Evolutionary conservation across 2,113 vertebrate species (phyloP).

Genomic region (Meriones unguiculatus): DNA sequence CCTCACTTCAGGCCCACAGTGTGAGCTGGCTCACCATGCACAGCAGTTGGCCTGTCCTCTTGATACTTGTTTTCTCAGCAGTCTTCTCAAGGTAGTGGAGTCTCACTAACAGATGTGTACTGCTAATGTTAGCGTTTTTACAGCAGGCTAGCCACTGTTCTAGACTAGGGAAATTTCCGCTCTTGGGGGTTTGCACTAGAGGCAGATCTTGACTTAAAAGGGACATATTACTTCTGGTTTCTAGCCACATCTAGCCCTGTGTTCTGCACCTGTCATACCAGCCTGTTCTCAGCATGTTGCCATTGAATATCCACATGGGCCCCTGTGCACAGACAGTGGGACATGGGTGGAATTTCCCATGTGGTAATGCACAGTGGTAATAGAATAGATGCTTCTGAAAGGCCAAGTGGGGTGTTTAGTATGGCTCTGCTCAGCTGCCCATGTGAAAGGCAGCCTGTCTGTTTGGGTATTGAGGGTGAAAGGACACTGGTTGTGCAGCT

Average conservation of each 20-base stretch:
- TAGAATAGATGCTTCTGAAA: not conserved
- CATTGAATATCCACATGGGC: too few relatives aligned
- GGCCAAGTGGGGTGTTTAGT: not conserved
- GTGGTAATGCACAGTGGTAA: fast-evolving
- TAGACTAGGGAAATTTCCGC: not conserved
- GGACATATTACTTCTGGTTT: not conserved
- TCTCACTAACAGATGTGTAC: not conserved
- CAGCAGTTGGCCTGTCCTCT: not conserved
- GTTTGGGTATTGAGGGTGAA: not conserved
- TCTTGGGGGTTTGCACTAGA: fast-evolving
- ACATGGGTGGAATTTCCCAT: not conserved
- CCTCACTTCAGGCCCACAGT: not conserved
- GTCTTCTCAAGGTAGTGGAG: not conserved
- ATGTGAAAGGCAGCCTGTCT: not conserved
- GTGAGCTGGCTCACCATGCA: not conserved
- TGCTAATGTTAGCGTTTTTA: not conserved
- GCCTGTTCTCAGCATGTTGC: not conserved
- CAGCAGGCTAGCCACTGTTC: not conserved
- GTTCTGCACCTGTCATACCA: not conserved
- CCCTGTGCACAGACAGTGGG: not conserved
- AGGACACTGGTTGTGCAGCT: not conserved
- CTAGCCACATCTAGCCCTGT: fast-evolving
- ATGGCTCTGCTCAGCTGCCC: not conserved
- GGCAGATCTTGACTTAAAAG: not conserved
- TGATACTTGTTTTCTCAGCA: not conserved